A percentile compares a stretch with the other conserved stretches of the same genome.
phyloP scores from a whole-genome alignment of 2,113 vertebrate genomes.

The human region DNA sequence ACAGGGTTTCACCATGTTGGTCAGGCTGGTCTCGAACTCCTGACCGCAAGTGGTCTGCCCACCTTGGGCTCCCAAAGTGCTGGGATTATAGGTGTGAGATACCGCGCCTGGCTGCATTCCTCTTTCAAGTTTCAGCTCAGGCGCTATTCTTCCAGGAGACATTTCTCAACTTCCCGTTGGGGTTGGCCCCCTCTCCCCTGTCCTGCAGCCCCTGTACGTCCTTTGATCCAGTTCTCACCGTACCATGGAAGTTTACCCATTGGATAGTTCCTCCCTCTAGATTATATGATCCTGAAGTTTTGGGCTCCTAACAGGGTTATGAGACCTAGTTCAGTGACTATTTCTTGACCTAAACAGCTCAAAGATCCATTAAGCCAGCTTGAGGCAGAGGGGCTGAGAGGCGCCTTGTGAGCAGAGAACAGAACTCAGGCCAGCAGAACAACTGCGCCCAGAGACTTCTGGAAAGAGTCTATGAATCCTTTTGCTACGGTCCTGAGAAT shows the following conservation, averaged over 20 bases:
- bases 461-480: not conserved
- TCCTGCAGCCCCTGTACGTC: accelerated
- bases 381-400: not conserved
- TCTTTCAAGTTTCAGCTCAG: not conserved
- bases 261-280: not conserved
- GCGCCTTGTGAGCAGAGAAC: not conserved
- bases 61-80: too few relatives aligned
- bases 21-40: too few relatives aligned
- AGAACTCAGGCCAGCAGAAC: not conserved
- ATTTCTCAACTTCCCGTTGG: accelerated
- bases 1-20: too few relatives aligned
- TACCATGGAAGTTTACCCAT: not conserved
- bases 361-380: too few relatives aligned
- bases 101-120: too few relatives aligned
- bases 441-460: not conserved
- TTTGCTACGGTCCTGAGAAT: too few relatives aligned
- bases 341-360: not conserved
- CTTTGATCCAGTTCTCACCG: not conserved
- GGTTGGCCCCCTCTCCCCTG: accelerated
- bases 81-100: too few relatives aligned
- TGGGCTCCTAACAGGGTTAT: not conserved
- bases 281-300: not conserved
- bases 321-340: not conserved
- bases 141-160: accelerated
- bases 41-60: too few relatives aligned